Base-by-base conservation (phyloP, 92 coral and sea anemone genomes). In the Pocillopora grandis region DNA sequence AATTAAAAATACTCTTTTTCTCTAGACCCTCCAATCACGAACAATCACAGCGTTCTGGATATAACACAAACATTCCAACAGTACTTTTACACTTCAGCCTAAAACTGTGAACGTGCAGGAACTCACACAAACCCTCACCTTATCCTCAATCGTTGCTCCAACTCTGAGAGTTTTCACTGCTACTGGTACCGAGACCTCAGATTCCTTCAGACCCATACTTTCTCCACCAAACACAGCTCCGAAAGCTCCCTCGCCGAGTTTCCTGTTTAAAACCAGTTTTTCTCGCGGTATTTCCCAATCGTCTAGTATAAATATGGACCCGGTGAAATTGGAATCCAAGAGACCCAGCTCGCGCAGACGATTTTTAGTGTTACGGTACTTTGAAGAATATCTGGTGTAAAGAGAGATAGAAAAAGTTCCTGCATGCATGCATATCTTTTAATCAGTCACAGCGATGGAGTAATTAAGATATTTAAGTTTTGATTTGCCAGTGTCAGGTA, bases 161-260 rank as follows among this genome's bases (percentile, higher is more conserved):
- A 88, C 88, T 70, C 87, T 90, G 67, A 93, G 84, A 19, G 94
- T 84, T 76, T 91, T 90, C 71, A 90, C 92, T 18, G 96, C 96
- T 3, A 93, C 85, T 82, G 94, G 88, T 48, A 90, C 84, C 15
- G 96, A 76, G 60, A 58, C 78, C 35, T 61, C 72, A 55, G 90
- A 85, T 66, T 73, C 87, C 67, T 52, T 75, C 12, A 90, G 82
- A 23, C 91, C 94, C 66, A 93, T 71, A 21, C 89, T 91, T 58
- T 93, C 97, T 1, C 97, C 97, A 31, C 97, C 97, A 65, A 88
- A 93, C 85, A 93, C 97, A 1, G 97, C 90, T 31, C 97, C 97
- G 86, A 93, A 93, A 7, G 97, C 97, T 1, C 97, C 97, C 72
- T 90, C 90, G 19, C 97, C 97, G 10, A 93, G 87, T 77, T 93